Evolutionary conservation across 2,113 vertebrate species (phyloP).

Genomic region (Spea bombifrons): DNA sequence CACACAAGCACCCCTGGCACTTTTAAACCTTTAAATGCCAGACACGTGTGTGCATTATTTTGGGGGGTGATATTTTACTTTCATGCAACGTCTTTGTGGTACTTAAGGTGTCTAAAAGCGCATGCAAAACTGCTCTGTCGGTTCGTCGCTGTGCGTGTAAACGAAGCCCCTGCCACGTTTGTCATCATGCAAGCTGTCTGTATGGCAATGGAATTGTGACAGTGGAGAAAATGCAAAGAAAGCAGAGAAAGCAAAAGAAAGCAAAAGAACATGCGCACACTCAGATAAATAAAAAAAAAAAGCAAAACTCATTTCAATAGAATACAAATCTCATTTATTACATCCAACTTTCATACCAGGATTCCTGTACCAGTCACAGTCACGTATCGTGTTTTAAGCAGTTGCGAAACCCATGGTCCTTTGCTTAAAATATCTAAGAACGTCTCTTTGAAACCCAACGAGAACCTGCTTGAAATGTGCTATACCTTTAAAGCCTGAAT

Average conservation of each 20-base stretch:
- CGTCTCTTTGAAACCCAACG: not conserved
- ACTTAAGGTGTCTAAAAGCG: no score
- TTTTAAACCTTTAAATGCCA: no score
- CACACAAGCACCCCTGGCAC: no score
- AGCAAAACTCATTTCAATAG: not conserved
- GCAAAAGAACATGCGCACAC: not conserved
- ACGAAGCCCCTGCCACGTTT: no score
- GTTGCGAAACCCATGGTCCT: not conserved
- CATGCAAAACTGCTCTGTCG: no score
- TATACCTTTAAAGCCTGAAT: constrained; percentile 82
- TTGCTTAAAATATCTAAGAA: not conserved
- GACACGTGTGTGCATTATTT: no score
- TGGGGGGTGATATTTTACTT: no score
- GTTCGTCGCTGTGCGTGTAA: no score
- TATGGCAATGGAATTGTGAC: no score
- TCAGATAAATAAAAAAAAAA: not conserved
- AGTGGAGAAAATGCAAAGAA: not conserved
- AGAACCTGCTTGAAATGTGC: not conserved
- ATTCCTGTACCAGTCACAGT: not conserved
- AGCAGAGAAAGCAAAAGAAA: not conserved
- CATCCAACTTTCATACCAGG: not conserved
- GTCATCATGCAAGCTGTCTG: no score
- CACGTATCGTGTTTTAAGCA: not conserved
- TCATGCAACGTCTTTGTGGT: no score
- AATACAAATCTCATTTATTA: not conserved